These are phyloP conservation scores for Aromia moschata DNA, from an alignment of 2,888 invertebrate species.

Conservation along the genomic window DNA sequence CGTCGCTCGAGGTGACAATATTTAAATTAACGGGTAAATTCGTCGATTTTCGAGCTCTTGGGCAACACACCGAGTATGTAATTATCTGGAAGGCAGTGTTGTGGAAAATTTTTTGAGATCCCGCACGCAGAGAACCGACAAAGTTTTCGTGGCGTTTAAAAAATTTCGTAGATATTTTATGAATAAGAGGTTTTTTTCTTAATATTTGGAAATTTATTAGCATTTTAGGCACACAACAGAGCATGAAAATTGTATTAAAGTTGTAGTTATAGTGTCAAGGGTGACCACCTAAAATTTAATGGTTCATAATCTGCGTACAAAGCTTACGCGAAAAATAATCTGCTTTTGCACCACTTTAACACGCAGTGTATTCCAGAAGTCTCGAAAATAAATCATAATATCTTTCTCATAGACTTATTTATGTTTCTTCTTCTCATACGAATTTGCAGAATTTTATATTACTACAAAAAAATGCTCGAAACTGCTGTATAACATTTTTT, in stretches of 20 bases:
- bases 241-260: not conserved
- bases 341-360: too few relatives aligned
- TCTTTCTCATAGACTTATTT: too few relatives aligned
- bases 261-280: not conserved
- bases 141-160: not conserved
- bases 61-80: not conserved
- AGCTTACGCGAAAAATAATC: too few relatives aligned
- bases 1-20: not conserved
- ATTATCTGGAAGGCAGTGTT: constrained; percentile 1
- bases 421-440: too few relatives aligned
- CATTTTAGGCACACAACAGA: not conserved
- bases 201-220: not conserved
- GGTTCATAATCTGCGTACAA: too few relatives aligned
- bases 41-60: constrained; percentile 3
- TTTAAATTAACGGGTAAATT: not conserved
- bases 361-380: too few relatives aligned
- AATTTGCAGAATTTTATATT: too few relatives aligned
- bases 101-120: constrained; percentile 2
- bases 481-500: too few relatives aligned
- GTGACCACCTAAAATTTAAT: not conserved
- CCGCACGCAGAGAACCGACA: not conserved
- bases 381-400: too few relatives aligned
- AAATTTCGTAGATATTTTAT: constrained; percentile 1
- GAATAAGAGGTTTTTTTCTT: not conserved
- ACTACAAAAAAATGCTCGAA: too few relatives aligned